Evolutionary conservation across 2,113 vertebrate genomes (phyloP).

Genomic region (Tretioscincus oriximinensis): DNA sequence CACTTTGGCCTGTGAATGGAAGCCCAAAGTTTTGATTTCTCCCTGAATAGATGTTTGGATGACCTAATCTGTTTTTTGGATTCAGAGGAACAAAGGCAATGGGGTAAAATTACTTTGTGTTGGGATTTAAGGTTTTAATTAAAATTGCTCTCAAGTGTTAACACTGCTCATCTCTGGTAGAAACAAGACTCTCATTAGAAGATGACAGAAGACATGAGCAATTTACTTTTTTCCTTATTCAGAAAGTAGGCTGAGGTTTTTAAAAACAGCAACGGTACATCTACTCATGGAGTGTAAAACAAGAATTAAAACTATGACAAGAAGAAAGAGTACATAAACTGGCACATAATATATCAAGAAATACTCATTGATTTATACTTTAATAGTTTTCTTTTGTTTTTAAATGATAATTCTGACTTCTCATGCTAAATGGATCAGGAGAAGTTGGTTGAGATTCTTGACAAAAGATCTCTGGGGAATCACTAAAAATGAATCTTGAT

Average conservation of each 20-base stretch:
- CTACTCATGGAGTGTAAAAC: neutral
- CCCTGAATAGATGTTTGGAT: conserved; percentile 62
- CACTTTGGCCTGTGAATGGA: conserved; percentile 51
- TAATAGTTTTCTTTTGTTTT: too few species aligned
- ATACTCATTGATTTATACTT: too few species aligned
- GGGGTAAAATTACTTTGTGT: conserved; percentile 59
- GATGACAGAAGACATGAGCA: conserved; percentile 43
- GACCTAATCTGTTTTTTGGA: conserved; percentile 55
- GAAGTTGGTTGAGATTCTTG: too few species aligned
- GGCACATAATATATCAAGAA: too few species aligned
- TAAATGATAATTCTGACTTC: too few species aligned
- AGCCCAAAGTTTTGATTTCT: conserved; percentile 67
- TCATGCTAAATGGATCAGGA: too few species aligned
- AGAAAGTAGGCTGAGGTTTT: conserved; percentile 21
- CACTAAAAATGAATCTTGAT: too few species aligned
- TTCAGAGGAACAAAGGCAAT: conserved; percentile 66
- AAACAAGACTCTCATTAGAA: conserved; percentile 30
- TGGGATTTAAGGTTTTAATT: conserved; percentile 62
- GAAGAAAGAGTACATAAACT: too few species aligned
- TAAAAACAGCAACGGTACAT: neutral
- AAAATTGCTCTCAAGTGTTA: conserved; percentile 64
- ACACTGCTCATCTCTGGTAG: conserved; percentile 58
- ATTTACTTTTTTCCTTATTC: conserved; percentile 52
- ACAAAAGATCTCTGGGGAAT: too few species aligned
- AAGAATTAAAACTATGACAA: neutral